Percentiles rank a stretch among this genome's conserved stretches.
Conservation (phyloP, 2,113 vertebrate species). For the Lepus timidus region DNA sequence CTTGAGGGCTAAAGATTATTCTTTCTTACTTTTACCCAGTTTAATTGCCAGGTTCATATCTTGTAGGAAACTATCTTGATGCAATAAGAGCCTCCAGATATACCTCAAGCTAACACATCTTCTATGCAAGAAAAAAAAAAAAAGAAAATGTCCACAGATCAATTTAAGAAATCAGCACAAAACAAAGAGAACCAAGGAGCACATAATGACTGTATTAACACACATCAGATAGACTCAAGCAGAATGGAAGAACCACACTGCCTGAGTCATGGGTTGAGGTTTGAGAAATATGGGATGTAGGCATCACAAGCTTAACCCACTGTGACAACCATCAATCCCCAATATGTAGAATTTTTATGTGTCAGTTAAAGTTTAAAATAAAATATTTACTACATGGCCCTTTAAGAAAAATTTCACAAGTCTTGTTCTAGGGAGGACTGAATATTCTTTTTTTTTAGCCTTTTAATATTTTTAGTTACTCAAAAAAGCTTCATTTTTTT, state of each 20-base stretch:
- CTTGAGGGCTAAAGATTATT: background rate
- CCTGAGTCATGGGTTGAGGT: background rate
- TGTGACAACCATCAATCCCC: no score
- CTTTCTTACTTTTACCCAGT: background rate
- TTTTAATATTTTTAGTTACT: no score
- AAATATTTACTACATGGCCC: background rate
- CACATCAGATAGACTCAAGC: background rate
- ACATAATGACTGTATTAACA: background rate
- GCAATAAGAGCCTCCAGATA: background rate
- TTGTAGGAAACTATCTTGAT: background rate
- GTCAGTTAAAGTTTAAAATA: background rate
- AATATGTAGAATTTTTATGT: no score
- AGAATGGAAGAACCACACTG: background rate
- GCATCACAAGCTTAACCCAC: no score
- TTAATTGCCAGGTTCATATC: background rate
- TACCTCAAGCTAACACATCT: background rate
- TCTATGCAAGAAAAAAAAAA: background rate
- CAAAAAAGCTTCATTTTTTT: no score
- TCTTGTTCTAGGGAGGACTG: background rate
- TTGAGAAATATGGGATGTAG: background rate
- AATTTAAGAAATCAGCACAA: background rate
- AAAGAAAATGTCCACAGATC: background rate
- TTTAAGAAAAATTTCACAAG: background rate
- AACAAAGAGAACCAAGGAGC: background rate
- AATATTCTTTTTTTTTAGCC: background rate